phyloP scores from a whole-genome alignment of 2,797 vertebrate genomes.

The Acipenser ruthenus region DNA sequence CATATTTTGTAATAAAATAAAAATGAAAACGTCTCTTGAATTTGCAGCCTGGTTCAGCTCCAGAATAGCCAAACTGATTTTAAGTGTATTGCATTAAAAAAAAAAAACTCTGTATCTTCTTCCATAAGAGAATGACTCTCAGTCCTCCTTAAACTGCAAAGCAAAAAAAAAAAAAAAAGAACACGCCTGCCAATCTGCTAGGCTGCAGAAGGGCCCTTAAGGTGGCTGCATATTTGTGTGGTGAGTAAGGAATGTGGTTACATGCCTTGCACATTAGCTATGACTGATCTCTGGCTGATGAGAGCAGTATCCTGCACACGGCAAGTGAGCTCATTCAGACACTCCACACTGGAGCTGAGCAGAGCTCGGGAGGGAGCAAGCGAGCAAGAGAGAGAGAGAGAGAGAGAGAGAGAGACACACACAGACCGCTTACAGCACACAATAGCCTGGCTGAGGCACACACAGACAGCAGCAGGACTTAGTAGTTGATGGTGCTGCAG shows the following conservation, averaged over 20 bases:
- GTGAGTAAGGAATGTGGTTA: constrained; percentile 90
- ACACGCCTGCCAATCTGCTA: constrained; percentile 26
- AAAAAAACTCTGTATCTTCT: neutral
- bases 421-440: constrained; percentile 25
- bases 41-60: too few relatives aligned
- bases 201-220: constrained; percentile 47
- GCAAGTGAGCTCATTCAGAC: constrained; percentile 74
- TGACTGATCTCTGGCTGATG: constrained; percentile 64
- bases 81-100: neutral
- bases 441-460: constrained; percentile 33
- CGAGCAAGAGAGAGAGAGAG: constrained; percentile 34
- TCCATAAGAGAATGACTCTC: neutral
- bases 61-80: too few relatives aligned
- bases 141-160: constrained; percentile 33
- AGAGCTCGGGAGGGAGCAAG: constrained; percentile 44
- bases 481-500: constrained; percentile 8
- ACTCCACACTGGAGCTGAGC: constrained; percentile 41
- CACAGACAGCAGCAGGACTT: constrained; percentile 29
- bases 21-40: too few relatives aligned
- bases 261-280: constrained; percentile 86
- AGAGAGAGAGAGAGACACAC: constrained; percentile 33
- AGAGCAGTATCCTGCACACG: constrained; percentile 54
- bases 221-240: constrained; percentile 76
- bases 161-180: constrained; percentile 18
- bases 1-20: too few relatives aligned